Evolutionary conservation across 35 echinoderm and acorn worm species (phyloP).

Genomic region (Ophioderma brevispina): DNA sequence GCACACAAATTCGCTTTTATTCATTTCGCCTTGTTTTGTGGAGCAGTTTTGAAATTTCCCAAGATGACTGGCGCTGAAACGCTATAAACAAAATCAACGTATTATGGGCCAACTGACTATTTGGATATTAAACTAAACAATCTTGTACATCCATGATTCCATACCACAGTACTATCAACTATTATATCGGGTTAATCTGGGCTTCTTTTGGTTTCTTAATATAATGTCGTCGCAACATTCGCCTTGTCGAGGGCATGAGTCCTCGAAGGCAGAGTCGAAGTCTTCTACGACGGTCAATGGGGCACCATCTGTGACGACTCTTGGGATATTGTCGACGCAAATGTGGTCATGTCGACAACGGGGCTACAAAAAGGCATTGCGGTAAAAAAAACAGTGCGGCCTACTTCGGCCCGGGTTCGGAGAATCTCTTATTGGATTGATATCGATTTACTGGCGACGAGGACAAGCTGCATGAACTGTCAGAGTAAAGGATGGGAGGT

Average conservation of each 20-base stretch:
- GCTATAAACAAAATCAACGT: too few species aligned
- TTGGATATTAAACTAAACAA: too few species aligned
- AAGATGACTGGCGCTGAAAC: too few species aligned
- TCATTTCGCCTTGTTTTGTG: too few species aligned
- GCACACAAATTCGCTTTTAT: too few species aligned
- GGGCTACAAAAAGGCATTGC: not conserved
- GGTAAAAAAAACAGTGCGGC: not conserved
- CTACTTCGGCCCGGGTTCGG: slow-evolving; percentile 1
- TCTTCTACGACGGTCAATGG: slow-evolving; percentile 23
- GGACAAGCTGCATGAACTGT: slow-evolving; percentile 52
- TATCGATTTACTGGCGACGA: slow-evolving; percentile 74
- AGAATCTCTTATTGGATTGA: slow-evolving; percentile 69
- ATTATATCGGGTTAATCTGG: too few species aligned
- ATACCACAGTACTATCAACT: too few species aligned
- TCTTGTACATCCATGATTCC: too few species aligned
- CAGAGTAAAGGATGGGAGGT: slow-evolving; percentile 40
- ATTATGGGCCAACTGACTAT: too few species aligned
- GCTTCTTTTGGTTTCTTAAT: too few species aligned
- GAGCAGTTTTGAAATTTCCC: too few species aligned
- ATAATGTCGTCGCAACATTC: not conserved
- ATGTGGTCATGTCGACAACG: slow-evolving; percentile 40
- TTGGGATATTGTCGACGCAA: slow-evolving; percentile 37
- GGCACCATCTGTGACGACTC: slow-evolving; percentile 25
- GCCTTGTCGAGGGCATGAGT: not conserved
- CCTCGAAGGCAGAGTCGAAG: slow-evolving; percentile 29